phyloP scores from a whole-genome alignment of 2,888 invertebrate genomes.

The Rhamphomyia laevipes region DNA sequence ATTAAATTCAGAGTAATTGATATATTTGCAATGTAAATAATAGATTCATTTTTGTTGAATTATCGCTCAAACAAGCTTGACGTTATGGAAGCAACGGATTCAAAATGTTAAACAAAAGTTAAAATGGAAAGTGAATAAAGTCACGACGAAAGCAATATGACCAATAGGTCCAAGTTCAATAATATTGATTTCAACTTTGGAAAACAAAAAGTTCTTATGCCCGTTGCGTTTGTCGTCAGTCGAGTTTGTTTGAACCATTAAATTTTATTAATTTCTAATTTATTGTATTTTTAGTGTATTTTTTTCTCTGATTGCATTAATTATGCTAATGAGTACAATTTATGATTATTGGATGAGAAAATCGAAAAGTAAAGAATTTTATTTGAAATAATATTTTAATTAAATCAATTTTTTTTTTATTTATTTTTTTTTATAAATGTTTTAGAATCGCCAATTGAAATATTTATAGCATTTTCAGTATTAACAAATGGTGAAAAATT shows the following conservation, averaged over 20 bases:
- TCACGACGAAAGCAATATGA: too few relatives aligned
- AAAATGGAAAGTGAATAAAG: too few relatives aligned
- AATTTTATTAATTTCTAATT: slow-evolving; percentile 8
- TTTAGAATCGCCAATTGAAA: slow-evolving; percentile 24
- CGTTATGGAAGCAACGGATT: too few relatives aligned
- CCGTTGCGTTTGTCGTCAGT: too few relatives aligned
- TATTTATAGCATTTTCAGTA: slow-evolving; percentile 34
- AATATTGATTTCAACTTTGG: too few relatives aligned
- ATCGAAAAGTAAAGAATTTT: slow-evolving; percentile 21
- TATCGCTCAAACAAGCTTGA: too few relatives aligned
- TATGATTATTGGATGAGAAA: slow-evolving; percentile 29
- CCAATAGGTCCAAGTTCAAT: too few relatives aligned
- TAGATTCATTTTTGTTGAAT: too few relatives aligned
- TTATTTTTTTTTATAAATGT: too few relatives aligned
- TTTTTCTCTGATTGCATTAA: slow-evolving; percentile 25
- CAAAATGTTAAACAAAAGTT: too few relatives aligned
- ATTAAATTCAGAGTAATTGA: slow-evolving; percentile 26
- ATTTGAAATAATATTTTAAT: background rate
- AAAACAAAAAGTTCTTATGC: too few relatives aligned
- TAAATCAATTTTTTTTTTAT: slow-evolving; percentile 1
- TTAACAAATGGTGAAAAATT: slow-evolving; percentile 37
- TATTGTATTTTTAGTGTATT: slow-evolving; percentile 28
- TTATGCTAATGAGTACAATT: slow-evolving; percentile 27
- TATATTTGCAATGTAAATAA: background rate
- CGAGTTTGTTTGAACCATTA: too few relatives aligned